These are phyloP conservation scores for Helogale parvula DNA, from an alignment of 2,113 vertebrate genomes.

Conservation along the genomic window DNA sequence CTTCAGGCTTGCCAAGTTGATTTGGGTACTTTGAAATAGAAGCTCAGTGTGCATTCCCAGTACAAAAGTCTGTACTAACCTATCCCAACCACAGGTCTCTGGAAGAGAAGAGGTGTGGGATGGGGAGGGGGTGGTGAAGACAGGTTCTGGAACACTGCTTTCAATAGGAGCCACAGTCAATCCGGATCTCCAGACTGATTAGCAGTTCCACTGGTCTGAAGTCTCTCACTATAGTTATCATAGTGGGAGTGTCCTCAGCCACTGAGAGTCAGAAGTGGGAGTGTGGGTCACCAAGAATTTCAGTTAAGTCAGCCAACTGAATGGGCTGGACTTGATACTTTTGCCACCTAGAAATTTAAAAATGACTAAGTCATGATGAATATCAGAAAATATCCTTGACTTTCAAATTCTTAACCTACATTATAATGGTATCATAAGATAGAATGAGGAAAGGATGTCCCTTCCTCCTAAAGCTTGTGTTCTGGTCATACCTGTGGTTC, in stretches of 20 bases:
- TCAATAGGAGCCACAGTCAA: fast-evolving
- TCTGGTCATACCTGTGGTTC: not conserved
- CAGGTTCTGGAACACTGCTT: not conserved
- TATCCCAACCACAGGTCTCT: not conserved
- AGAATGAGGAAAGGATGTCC: not conserved
- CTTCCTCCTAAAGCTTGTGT: not conserved
- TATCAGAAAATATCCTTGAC: not conserved
- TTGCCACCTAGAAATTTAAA: not conserved
- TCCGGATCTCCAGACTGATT: not conserved
- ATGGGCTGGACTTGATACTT: not conserved
- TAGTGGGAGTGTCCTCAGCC: not conserved
- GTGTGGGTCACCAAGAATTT: not conserved
- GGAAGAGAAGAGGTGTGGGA: not conserved
- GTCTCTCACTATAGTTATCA: fast-evolving
- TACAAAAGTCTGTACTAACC: too few relatives aligned
- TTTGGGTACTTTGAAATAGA: slow-evolving; percentile 28
- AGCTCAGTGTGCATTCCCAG: not conserved
- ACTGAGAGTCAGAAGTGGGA: not conserved
- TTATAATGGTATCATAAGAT: not conserved
- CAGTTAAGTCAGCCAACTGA: not conserved
- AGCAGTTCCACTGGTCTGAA: not conserved
- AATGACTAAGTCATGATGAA: not conserved
- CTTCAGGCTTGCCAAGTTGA: not conserved
- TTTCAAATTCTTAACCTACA: not conserved
- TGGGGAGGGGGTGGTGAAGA: not conserved